phyloP scores from a whole-genome alignment of 2,797 vertebrate species.

The Enteromius mattozi region DNA sequence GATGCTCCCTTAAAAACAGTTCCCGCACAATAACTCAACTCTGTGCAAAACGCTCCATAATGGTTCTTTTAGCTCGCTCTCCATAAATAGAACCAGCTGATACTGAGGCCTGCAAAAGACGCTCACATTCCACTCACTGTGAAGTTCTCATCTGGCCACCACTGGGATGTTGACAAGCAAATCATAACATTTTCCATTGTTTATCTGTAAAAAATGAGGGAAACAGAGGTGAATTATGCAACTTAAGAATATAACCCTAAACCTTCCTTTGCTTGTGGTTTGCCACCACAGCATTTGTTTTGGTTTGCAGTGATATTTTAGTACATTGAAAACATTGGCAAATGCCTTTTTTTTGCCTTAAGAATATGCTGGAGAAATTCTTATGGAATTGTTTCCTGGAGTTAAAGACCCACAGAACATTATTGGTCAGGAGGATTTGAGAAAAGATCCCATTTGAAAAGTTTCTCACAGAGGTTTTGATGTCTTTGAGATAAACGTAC shows the following conservation, averaged over 20 bases:
- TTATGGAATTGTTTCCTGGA: constrained; percentile 42
- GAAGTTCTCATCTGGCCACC: constrained; percentile 38
- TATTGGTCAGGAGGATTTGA: constrained; percentile 18
- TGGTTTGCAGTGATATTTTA: constrained; percentile 62
- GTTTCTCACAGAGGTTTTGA: constrained; percentile 3
- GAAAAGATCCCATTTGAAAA: background rate
- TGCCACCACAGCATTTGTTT: constrained; percentile 62
- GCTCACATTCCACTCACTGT: constrained; percentile 44
- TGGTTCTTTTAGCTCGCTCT: constrained; percentile 23
- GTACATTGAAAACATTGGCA: constrained; percentile 58
- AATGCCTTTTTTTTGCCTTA: constrained; percentile 26
- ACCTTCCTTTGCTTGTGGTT: constrained; percentile 56
- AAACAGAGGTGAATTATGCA: constrained; percentile 62
- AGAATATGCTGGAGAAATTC: constrained; percentile 43
- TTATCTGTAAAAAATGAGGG: constrained; percentile 59
- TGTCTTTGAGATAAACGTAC: background rate
- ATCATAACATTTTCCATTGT: constrained; percentile 44
- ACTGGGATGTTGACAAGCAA: constrained; percentile 48
- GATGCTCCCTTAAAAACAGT: background rate
- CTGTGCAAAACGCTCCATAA: background rate
- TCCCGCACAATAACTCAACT: constrained; percentile 5
- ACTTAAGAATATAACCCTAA: constrained; percentile 54
- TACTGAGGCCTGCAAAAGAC: constrained; percentile 38
- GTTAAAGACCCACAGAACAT: constrained; percentile 27
- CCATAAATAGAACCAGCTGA: constrained; percentile 55